Base-by-base conservation (phyloP, 2,113 vertebrate species). In the Agelaius phoeniceus region DNA sequence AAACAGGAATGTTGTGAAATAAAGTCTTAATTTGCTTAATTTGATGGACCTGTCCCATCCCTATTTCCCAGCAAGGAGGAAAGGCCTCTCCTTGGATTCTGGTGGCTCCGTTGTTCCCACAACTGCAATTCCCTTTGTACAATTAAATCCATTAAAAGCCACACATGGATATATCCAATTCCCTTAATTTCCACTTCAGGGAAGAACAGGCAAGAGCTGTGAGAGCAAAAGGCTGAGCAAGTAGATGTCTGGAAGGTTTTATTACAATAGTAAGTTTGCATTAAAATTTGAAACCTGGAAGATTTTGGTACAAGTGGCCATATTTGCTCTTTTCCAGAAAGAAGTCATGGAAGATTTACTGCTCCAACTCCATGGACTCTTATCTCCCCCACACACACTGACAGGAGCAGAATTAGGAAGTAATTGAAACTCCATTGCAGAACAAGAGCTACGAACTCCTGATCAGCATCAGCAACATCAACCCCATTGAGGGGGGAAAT, bases 311-410 rank as follows among this genome's bases (percentile, higher is more conserved):
- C 2, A 4, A 81, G 14, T 11, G 19, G 35, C 68, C 3, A 13
- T 31, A 6, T 85, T 77, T 59, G 31, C 23, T 78, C 49, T 73
- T 91, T 73, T 54, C 54, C 43, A 44, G 51, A 90, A 87, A 77
- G 43, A 63, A 90, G 43, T 57, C 73, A 41, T 19, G 20, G 52
- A 91, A 92, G 93, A 97, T 87, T 91, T 76, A 92, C 84, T 62
- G 90, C 58, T 89, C 66, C 11, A 17, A 21, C 74, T 95, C 65
- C 87, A 83, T 15, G 41, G 31, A 10, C 59, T 66, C 89, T 96
- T 95, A 96, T 90, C 93, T 87, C 54, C 10, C 71, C 0, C 62
- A 1, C 11, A 39, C 92, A 90, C 30, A 6, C 73, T 39, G 17
- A 87, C 23, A 72, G 83, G 23, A 63, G 11, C 35, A 68, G 48